A percentile compares a stretch with the other conserved stretches of the same genome.
Evolutionary conservation across 2,888 invertebrate species (phyloP).

Genomic region (Stramonita haemastoma): DNA sequence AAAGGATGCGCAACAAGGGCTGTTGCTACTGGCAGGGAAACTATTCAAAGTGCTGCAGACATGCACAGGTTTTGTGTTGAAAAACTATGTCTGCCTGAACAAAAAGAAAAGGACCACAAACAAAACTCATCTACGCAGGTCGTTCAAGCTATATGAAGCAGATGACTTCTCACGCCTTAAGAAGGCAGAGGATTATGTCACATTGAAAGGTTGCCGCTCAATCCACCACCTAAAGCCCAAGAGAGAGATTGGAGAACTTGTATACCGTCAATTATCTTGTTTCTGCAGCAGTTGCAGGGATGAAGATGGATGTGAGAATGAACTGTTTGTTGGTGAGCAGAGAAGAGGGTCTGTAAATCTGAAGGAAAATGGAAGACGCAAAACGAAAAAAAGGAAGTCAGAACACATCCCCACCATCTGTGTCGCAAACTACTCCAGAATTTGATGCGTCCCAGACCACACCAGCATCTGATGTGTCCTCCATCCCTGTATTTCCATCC

Average conservation of each 20-base stretch:
- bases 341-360: too few relatives aligned
- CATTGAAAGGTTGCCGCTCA: conserved; percentile 9
- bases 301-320: too few relatives aligned
- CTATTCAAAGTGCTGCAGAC: conserved; percentile 8
- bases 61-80: conserved; percentile 2
- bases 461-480: not conserved
- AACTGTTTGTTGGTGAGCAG: too few relatives aligned
- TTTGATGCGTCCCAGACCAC: not conserved
- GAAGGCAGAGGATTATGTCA: conserved; percentile 14
- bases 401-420: conserved; percentile 4
- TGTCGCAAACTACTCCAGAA: not conserved
- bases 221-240: conserved; percentile 13
- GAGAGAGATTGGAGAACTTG: conserved; percentile 17
- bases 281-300: too few relatives aligned
- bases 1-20: conserved; percentile 18
- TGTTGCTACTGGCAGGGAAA: not conserved
- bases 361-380: conserved; percentile 9
- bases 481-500: not conserved
- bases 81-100: not conserved
- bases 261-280: conserved; percentile 8
- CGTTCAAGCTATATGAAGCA: too few relatives aligned
- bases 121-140: not conserved
- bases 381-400: not conserved
- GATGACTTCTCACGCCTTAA: not conserved
- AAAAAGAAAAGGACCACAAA: not conserved